Conservation (phyloP, 2,888 invertebrate genomes). For the Parnassius smintheus region DNA sequence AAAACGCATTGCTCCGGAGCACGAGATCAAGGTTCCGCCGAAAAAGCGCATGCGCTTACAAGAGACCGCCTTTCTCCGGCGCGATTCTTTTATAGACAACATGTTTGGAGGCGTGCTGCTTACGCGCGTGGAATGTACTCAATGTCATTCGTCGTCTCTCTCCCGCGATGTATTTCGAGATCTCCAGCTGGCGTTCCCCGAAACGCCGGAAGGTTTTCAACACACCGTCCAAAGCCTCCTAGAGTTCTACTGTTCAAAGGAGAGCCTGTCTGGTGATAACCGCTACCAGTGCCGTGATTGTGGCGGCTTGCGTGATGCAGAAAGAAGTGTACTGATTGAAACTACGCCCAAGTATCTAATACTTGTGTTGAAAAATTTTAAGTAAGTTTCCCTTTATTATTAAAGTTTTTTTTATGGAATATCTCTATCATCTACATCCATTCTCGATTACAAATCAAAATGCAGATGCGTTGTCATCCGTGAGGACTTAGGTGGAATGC, state of each 20-base stretch:
- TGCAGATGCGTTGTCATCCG: too few relatives aligned
- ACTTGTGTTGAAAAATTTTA: slow-evolving; percentile 90
- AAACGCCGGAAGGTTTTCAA: slow-evolving; percentile 63
- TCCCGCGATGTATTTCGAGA: slow-evolving; percentile 91
- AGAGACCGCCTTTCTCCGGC: background rate
- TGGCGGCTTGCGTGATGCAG: slow-evolving; percentile 87
- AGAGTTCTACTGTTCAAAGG: slow-evolving; percentile 88
- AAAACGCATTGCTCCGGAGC: slow-evolving; percentile 33
- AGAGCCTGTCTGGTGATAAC: slow-evolving; percentile 90
- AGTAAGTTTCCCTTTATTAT: slow-evolving; percentile 46
- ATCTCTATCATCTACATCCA: too few relatives aligned
- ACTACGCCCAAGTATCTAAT: slow-evolving; percentile 89
- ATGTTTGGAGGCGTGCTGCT: slow-evolving; percentile 89
- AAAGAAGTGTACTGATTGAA: slow-evolving; percentile 80
- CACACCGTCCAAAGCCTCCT: slow-evolving; percentile 89
- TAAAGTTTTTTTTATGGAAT: too few relatives aligned
- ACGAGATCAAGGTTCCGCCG: slow-evolving; percentile 27
- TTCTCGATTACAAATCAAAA: too few relatives aligned
- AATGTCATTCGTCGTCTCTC: slow-evolving; percentile 86
- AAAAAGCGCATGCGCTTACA: slow-evolving; percentile 45
- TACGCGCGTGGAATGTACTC: slow-evolving; percentile 87
- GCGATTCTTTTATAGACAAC: slow-evolving; percentile 79
- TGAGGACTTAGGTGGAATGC: too few relatives aligned
- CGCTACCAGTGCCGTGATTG: slow-evolving; percentile 90
- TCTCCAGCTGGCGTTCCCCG: slow-evolving; percentile 88